Conservation (phyloP, 2,113 vertebrate genomes). For the Ornithorhynchus anatinus region DNA sequence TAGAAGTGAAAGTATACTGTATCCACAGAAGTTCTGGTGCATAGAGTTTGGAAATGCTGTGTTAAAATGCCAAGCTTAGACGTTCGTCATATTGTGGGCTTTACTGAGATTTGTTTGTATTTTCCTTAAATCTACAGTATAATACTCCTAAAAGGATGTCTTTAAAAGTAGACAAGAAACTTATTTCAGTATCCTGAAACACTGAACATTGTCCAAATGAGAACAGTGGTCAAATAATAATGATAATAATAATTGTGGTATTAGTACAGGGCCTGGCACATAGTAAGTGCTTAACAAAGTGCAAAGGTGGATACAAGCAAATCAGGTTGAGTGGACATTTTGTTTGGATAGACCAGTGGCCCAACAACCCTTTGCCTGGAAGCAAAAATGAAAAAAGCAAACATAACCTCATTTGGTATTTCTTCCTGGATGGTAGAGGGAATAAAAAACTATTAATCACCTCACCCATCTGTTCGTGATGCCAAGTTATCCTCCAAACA, state of each 20-base stretch:
- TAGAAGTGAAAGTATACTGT: too few relatives aligned
- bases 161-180: constrained; percentile 18
- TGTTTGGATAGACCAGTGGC: background rate
- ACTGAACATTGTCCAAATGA: background rate
- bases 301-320: too few relatives aligned
- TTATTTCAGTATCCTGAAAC: constrained; percentile 25
- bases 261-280: too few relatives aligned
- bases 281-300: too few relatives aligned
- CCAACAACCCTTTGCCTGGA: background rate
- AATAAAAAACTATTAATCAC: constrained; percentile 71
- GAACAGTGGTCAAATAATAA: constrained; percentile 10
- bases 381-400: constrained; percentile 63
- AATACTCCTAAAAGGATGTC: too few relatives aligned
- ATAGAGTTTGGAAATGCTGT: too few relatives aligned
- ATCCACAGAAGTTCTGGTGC: too few relatives aligned
- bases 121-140: too few relatives aligned
- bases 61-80: too few relatives aligned
- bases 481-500: constrained; percentile 68
- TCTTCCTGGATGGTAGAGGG: constrained; percentile 49
- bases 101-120: too few relatives aligned
- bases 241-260: too few relatives aligned
- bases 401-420: constrained; percentile 51
- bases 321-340: background rate
- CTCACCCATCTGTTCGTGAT: constrained; percentile 69
- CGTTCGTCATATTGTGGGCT: too few relatives aligned